Evolutionary conservation across 1,140 invertebrate genomes (phyloP), one percentile per base, ranked within the genome.

Genomic region (Plutomurus gul): DNA sequence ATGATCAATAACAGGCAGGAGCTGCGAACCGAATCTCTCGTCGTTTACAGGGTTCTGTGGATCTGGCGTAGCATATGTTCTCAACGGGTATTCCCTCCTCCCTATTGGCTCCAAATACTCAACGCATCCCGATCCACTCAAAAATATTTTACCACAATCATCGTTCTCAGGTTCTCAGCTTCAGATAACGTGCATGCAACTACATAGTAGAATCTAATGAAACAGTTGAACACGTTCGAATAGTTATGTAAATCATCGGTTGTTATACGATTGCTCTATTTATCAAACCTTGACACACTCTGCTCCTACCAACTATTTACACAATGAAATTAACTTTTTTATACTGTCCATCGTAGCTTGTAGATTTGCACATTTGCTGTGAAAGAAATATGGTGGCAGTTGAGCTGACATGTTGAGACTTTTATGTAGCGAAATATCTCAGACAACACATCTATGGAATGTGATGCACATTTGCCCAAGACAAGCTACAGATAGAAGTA

Each of bases 361-460:
- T n/a, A n/a, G n/a, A n/a, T n/a, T n/a, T n/a, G n/a, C n/a, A n/a
- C n/a, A n/a, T n/a, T n/a, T n/a, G n/a, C n/a, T 30, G 70, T 40
- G 33, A 39, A 72, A 72, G 70, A 72, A 72, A 72, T 39, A 43
- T 40, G 70, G 70, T 72, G 70, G 70, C 56, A 33, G 27, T 65
- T 33, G 36, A 30, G 56, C 56, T 33, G 30, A n/a, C 27, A 65
- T 65, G n/a, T n/a, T 43, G 25, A 65, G 36, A 65, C 56, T 27
- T 30, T 33, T 65, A 25, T 27, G 30, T 30, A 65, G 47, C 49
- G 49, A 76, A 56, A 76, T 76, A 60, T 76, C 51, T 76, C 75
- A 76, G 75, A 76, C 33, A 20, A 60, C 75, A 65, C 27, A 65
- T 65, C n/a, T n/a, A n/a, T n/a, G n/a, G n/a, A n/a, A n/a, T n/a